Base-by-base conservation (phyloP, 2,113 vertebrate genomes). In the Urocolius indicus region DNA sequence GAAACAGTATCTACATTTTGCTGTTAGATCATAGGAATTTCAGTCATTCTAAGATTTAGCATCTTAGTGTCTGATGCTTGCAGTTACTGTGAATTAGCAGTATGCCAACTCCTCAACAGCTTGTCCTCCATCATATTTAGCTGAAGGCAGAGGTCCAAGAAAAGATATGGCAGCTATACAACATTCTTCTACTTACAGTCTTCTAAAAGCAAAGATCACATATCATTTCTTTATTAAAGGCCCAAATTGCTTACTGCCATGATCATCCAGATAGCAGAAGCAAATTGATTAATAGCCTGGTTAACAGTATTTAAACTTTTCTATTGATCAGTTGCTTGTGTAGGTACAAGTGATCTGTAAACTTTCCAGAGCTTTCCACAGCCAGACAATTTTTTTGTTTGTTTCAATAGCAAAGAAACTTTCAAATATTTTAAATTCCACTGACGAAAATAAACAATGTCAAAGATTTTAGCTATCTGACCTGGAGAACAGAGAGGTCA, bases 401-500 rank as follows among this genome's bases (percentile, higher is more conserved):
- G 38, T 79, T 79, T 74, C 26, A 27, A 8, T 16, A 89, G 72
- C 66, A 87, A 90, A 89, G 38, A 65, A 80, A 43, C 57, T 71
- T 89, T 32, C 65, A 65, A 78, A 43, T 73, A 58, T 30, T 30
- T 84, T 62, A 26, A 68, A 61, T n/a, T 66, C 69, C 58, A 87
- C 61, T 84, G 75, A 68, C 32, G 72, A 89, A 46, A 84, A 92
- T 43, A 67, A 94, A 94, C 87, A 54, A 57, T 66, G 77, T 92
- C 18, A 92, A 93, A 91, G 71, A 84, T 82, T 93, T 71, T 83
- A 72, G 52, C 80, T 71, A 72, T 34, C 65, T 93, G 94, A 95
- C 90, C 83, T 43, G 36, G 11, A 86, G 86, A 91, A 90, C 3
- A 84, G 62, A 92, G 78, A 87, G 90, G 92, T 94, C 74, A 85